phyloP scores from a whole-genome alignment of 2,797 vertebrate species.

The Chiroxiphia lanceolata region DNA sequence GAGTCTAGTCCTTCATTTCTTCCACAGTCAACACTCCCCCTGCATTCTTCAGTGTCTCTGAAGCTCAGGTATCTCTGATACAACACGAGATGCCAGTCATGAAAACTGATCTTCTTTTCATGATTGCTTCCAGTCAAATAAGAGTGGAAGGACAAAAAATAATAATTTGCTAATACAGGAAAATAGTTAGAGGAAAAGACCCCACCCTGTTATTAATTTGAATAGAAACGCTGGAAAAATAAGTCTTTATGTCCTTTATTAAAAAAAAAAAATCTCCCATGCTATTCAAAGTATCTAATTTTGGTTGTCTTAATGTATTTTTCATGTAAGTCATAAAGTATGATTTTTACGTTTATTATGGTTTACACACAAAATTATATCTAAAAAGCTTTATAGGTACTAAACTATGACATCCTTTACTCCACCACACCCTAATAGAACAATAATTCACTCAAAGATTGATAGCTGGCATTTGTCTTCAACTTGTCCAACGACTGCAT shows the following conservation, averaged over 20 bases:
- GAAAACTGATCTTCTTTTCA: neutral
- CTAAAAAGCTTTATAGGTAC: slow-evolving; percentile 67
- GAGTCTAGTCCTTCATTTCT: neutral
- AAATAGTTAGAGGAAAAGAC: neutral
- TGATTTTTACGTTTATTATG: slow-evolving; percentile 69
- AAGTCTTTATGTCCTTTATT: neutral
- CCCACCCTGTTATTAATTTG: neutral
- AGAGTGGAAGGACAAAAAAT: neutral
- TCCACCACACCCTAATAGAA: slow-evolving; percentile 71
- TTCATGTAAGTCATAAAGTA: slow-evolving; percentile 52
- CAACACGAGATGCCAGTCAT: neutral
- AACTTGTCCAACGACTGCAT: slow-evolving; percentile 74
- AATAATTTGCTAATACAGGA: neutral
- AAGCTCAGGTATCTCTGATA: neutral
- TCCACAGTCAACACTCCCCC: neutral
- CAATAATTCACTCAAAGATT: slow-evolving; percentile 76
- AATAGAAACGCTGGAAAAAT: neutral
- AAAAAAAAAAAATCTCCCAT: neutral
- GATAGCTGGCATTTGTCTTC: slow-evolving; percentile 71
- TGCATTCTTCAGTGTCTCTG: neutral
- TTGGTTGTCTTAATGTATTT: slow-evolving; percentile 58
- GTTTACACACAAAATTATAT: slow-evolving; percentile 71
- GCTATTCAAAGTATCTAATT: slow-evolving; percentile 54
- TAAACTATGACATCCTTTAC: slow-evolving; percentile 71
- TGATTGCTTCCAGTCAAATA: neutral